Percentiles rank a stretch among this genome's conserved stretches.
Evolutionary conservation across 2,888 invertebrate species (phyloP).

Genomic region (Pristionchus arcanus): DNA sequence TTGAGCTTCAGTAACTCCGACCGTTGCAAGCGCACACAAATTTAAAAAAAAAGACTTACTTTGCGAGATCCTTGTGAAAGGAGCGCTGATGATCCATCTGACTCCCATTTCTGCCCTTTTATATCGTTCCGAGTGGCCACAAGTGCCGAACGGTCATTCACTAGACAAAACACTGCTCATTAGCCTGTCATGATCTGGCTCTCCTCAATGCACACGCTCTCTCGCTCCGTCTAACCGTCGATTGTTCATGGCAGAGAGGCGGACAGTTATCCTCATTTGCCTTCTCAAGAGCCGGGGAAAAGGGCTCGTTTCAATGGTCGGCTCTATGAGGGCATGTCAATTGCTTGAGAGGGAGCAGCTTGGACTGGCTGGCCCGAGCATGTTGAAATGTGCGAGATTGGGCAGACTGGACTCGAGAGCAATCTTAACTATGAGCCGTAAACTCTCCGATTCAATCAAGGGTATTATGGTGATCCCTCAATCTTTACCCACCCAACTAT

Average conservation of each 20-base stretch:
- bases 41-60: too few relatives aligned
- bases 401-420: neutral
- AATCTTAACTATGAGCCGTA: neutral
- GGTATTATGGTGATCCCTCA: neutral
- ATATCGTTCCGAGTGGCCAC: neutral
- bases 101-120: neutral
- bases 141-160: neutral
- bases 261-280: neutral
- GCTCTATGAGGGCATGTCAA: neutral
- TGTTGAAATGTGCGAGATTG: neutral
- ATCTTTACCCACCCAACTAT: neutral
- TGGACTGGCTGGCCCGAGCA: neutral
- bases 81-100: neutral
- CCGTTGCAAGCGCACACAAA: too few relatives aligned
- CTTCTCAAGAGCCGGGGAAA: neutral
- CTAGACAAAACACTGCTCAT: neutral
- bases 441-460: too few relatives aligned
- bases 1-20: neutral
- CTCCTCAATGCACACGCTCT: neutral
- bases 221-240: neutral
- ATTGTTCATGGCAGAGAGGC: neutral
- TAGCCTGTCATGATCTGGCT: neutral
- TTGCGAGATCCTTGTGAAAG: neutral
- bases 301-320: neutral
- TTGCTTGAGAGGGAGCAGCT: neutral